phyloP scores from a whole-genome alignment of 1,140 invertebrate species.

The Eumaeus atala region DNA sequence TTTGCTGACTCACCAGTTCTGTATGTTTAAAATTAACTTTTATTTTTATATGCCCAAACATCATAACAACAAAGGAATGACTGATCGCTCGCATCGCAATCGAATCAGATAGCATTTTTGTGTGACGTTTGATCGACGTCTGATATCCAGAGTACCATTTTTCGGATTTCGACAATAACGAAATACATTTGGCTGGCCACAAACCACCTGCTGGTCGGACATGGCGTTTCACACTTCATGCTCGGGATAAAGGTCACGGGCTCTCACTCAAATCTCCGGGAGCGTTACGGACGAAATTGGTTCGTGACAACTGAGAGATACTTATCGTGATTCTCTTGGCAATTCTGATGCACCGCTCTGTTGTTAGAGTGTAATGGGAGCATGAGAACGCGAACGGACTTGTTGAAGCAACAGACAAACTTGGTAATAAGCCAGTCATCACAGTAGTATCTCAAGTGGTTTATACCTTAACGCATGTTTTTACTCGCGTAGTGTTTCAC shows the following conservation, averaged over 20 bases:
- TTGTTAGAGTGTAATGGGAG: constrained; percentile 57
- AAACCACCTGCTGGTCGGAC: constrained; percentile 58
- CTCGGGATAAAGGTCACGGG: constrained; percentile 58
- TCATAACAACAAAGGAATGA: constrained; percentile 49
- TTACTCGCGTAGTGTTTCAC: constrained; percentile 1
- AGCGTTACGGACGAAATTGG: constrained; percentile 63
- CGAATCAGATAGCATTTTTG: constrained; percentile 59
- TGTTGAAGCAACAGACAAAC: constrained; percentile 52
- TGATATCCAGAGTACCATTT: constrained; percentile 50
- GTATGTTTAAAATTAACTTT: constrained; percentile 30
- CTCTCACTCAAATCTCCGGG: constrained; percentile 63
- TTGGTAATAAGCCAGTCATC: constrained; percentile 31
- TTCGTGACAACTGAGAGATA: constrained; percentile 68
- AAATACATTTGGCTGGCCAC: constrained; percentile 38
- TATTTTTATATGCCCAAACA: constrained; percentile 42
- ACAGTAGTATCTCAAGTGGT: not conserved
- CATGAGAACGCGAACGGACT: constrained; percentile 49
- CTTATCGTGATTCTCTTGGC: constrained; percentile 70
- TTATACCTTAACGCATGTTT: constrained; percentile 2
- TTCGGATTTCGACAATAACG: constrained; percentile 51
- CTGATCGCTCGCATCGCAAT: constrained; percentile 51
- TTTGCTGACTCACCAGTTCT: constrained; percentile 24
- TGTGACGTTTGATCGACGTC: constrained; percentile 64
- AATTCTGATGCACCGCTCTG: constrained; percentile 50
- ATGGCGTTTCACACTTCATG: constrained; percentile 64